Conservation (phyloP, 1,140 invertebrate genomes). For the Scylla paramamosain region DNA sequence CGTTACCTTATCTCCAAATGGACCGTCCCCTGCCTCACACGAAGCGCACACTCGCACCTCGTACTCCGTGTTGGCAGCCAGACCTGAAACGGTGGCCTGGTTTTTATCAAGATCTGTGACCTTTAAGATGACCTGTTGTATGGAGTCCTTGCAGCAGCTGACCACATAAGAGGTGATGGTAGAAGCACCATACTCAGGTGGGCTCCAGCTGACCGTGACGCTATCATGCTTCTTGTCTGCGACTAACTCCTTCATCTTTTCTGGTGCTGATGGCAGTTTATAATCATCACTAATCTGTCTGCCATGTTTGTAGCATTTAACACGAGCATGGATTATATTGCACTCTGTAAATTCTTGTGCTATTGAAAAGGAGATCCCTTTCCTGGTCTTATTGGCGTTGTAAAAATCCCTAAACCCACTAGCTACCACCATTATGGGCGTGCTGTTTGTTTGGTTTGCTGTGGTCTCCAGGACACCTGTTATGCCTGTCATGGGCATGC, state of each 20-base stretch:
- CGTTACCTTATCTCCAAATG: background rate
- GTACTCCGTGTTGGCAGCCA: background rate
- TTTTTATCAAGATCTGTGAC: background rate
- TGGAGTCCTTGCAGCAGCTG: background rate
- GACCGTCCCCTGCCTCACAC: slow-evolving; percentile 8
- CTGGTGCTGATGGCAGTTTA: slow-evolving; percentile 43
- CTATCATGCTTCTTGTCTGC: slow-evolving; percentile 24
- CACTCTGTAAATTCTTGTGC: background rate
- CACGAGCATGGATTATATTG: background rate
- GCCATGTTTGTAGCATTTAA: slow-evolving; percentile 45
- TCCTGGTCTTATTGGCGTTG: background rate
- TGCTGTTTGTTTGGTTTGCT: background rate
- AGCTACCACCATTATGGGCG: background rate
- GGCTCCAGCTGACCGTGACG: slow-evolving; percentile 37
- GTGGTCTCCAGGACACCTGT: too few species aligned
- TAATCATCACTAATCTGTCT: background rate
- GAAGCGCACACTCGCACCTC: background rate
- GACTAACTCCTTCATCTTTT: background rate
- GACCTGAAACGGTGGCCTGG: background rate
- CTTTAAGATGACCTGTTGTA: background rate
- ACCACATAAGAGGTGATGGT: slow-evolving; percentile 18
- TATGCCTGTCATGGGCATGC: too few species aligned
- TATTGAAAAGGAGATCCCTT: background rate
- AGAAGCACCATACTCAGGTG: slow-evolving; percentile 17
- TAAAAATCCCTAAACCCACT: slow-evolving; percentile 36